Conservation (phyloP, 2,113 vertebrate genomes). For the Crocuta crocuta region DNA sequence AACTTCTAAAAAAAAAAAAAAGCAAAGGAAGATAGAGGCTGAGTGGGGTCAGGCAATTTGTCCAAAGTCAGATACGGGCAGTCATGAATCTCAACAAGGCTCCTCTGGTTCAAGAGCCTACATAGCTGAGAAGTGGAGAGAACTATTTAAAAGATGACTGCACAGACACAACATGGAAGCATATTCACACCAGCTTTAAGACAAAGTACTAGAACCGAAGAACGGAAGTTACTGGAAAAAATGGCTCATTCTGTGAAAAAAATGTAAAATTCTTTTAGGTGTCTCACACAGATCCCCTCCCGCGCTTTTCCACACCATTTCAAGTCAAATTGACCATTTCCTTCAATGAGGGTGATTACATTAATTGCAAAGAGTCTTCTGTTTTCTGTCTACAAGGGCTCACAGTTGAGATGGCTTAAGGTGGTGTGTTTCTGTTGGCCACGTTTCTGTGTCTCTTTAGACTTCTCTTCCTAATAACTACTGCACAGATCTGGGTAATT, state of each 20-base stretch:
- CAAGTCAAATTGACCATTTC: slow-evolving; percentile 69
- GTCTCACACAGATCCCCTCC: slow-evolving; percentile 44
- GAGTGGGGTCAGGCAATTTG: background rate
- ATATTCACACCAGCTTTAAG: background rate
- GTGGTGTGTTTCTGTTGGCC: background rate
- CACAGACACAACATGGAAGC: no score
- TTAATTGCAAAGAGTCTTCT: slow-evolving; percentile 66
- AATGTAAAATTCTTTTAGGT: slow-evolving; percentile 8
- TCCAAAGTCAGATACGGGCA: background rate
- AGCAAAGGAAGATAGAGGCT: slow-evolving; percentile 2
- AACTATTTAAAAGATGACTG: background rate
- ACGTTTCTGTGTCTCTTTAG: background rate
- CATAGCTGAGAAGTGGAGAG: background rate
- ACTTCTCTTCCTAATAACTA: slow-evolving; percentile 57
- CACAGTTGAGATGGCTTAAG: slow-evolving; percentile 53
- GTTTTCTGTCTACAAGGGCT: slow-evolving; percentile 37
- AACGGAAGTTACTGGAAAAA: background rate
- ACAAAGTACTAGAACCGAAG: background rate
- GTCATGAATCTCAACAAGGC: background rate
- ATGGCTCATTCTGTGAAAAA: background rate
- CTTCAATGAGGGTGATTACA: slow-evolving; percentile 56
- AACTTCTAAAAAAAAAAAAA: no score
- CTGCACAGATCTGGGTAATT: slow-evolving; percentile 45
- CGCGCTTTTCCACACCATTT: slow-evolving; percentile 67
- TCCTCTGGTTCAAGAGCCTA: background rate